A percentile compares a stretch with the other conserved stretches of the same genome.
These are phyloP conservation scores for Octomys mimax DNA, from an alignment of 2,797 vertebrate species.

Conservation along the genomic window DNA sequence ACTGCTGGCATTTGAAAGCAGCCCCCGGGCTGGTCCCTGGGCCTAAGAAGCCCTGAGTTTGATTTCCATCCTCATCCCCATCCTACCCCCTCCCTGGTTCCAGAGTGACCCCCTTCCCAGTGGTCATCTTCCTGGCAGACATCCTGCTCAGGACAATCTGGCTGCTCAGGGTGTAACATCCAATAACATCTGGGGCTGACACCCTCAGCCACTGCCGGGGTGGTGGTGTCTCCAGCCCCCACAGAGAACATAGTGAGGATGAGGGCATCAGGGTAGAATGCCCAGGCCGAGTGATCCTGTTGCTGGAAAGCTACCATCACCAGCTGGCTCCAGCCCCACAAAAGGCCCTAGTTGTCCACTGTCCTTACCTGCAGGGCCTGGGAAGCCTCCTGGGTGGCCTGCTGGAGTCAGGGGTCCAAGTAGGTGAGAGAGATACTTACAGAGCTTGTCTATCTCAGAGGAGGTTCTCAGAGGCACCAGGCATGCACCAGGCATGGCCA, in stretches of 20 bases:
- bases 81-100: neutral
- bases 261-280: constrained; percentile 29
- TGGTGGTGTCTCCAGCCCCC: constrained; percentile 4
- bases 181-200: neutral
- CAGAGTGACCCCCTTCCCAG: neutral
- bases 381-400: constrained; percentile 71
- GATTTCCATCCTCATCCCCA: neutral
- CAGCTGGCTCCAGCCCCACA: neutral
- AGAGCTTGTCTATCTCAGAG: constrained; percentile 61
- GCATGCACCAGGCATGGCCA: neutral
- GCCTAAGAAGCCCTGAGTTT: neutral
- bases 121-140: neutral
- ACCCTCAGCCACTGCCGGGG: neutral
- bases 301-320: neutral
- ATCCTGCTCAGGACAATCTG: neutral
- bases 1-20: neutral
- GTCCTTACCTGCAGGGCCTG: constrained; percentile 85
- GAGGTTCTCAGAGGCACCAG: fast-evolving
- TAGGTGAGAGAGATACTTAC: constrained; percentile 85
- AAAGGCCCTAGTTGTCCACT: constrained; percentile 29
- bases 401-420: constrained; percentile 82
- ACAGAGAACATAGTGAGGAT: constrained; percentile 86
- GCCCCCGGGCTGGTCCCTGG: too few relatives aligned
- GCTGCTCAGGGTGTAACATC: neutral
- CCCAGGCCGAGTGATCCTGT: neutral